A percentile compares a stretch with the other conserved stretches of the same genome.
These are phyloP conservation scores for Corticium candelabrum DNA, from an alignment of 37 sponge, comb jelly and placozoan genomes.

Conservation along the genomic window DNA sequence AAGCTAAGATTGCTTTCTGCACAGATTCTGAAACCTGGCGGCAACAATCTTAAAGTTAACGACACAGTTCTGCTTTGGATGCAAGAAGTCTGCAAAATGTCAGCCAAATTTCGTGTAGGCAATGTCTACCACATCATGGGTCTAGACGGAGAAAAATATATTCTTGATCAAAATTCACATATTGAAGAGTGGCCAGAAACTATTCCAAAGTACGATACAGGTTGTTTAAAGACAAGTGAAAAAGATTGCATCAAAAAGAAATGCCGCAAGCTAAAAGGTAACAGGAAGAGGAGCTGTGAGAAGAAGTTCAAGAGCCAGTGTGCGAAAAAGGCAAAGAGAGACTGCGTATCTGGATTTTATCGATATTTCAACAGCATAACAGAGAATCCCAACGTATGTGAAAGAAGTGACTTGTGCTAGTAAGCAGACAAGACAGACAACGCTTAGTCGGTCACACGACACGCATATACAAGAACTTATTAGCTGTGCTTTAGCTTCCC, in stretches of 20 bases:
- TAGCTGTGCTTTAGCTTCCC: no score
- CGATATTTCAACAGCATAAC: no score
- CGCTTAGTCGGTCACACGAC: no score
- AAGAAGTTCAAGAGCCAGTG: not conserved
- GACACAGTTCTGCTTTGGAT: not conserved
- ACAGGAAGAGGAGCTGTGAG: not conserved
- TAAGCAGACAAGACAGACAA: no score
- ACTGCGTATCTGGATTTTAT: no score
- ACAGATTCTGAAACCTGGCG: not conserved
- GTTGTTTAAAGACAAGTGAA: no score
- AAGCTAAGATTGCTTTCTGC: no score
- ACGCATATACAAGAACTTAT: no score
- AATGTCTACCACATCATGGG: not conserved
- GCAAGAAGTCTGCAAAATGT: not conserved
- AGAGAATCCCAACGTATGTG: no score
- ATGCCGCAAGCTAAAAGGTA: not conserved
- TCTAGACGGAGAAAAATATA: not conserved
- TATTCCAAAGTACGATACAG: not conserved
- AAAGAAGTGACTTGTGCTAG: no score
- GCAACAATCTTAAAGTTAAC: not conserved
- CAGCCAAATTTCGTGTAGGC: not conserved
- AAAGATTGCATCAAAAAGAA: no score
- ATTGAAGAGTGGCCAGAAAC: not conserved
- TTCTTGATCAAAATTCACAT: not conserved
- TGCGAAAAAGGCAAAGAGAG: no score